These are phyloP conservation scores for Myoxocephalus aenaeus DNA, from an alignment of 2,797 vertebrate genomes.

Conservation along the genomic window DNA sequence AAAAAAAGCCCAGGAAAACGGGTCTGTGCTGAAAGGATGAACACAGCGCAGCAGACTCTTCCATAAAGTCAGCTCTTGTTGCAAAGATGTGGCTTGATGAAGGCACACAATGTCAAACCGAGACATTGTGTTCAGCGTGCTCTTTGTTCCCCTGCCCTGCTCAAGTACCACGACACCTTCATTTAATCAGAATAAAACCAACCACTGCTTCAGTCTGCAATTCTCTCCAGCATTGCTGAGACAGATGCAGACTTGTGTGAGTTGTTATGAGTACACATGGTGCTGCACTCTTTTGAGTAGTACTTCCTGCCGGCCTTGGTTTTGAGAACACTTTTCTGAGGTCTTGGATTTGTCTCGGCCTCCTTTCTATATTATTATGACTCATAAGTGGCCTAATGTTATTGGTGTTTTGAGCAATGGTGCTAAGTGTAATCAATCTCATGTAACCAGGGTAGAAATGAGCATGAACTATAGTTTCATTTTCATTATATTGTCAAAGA, in stretches of 20 bases:
- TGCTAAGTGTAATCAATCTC: neutral
- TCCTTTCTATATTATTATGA: neutral
- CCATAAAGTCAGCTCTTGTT: neutral
- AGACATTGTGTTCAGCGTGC: conserved; percentile 2
- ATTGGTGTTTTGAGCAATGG: neutral
- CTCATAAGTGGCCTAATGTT: neutral
- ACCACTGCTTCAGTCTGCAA: conserved; percentile 33
- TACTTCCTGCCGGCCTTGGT: neutral
- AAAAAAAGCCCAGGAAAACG: neutral
- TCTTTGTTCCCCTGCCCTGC: conserved; percentile 29
- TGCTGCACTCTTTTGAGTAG: conserved; percentile 5
- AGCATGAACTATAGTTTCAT: too few relatives aligned
- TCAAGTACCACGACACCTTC: conserved; percentile 37
- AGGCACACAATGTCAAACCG: neutral
- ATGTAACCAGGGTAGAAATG: neutral
- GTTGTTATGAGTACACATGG: neutral
- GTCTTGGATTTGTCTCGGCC: neutral
- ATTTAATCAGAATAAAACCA: conserved; percentile 59
- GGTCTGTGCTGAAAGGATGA: neutral
- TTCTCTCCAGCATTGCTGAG: conserved; percentile 33
- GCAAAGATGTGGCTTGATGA: conserved; percentile 11
- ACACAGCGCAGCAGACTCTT: neutral
- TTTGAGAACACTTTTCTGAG: neutral
- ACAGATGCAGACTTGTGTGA: conserved; percentile 36
- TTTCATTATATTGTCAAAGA: neutral